These are phyloP conservation scores for Auanema freiburgensis DNA, from an alignment of 2,888 invertebrate species.

Conservation along the genomic window DNA sequence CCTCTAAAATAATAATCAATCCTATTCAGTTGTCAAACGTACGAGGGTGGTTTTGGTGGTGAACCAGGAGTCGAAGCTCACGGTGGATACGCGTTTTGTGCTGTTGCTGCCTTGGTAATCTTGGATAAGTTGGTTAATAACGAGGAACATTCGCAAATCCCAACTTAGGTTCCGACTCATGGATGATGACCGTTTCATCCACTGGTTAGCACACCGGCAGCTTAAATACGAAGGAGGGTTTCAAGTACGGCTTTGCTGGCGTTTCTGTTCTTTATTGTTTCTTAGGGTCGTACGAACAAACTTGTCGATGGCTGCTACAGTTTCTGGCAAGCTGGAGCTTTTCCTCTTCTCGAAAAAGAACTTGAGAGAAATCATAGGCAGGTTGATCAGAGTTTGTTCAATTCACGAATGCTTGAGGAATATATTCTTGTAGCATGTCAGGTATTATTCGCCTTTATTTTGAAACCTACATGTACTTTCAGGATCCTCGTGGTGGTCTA, in stretches of 20 bases:
- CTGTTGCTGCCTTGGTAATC: constrained; percentile 83
- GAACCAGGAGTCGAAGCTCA: constrained; percentile 94
- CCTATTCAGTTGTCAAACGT: constrained; percentile 83
- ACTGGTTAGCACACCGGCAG: constrained; percentile 82
- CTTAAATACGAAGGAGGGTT: constrained; percentile 95
- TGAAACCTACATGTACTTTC: not conserved
- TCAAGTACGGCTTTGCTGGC: constrained; percentile 61
- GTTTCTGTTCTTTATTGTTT: constrained; percentile 7
- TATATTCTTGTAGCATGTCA: constrained; percentile 93
- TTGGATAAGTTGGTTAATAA: constrained; percentile 69
- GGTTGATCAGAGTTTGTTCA: constrained; percentile 29
- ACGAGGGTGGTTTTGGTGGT: constrained; percentile 97
- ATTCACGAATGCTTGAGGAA: constrained; percentile 78
- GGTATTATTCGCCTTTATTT: constrained; percentile 51
- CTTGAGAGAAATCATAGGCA: constrained; percentile 12
- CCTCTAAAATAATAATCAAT: not conserved
- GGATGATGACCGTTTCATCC: constrained; percentile 32
- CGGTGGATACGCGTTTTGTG: constrained; percentile 99
- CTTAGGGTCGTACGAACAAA: constrained; percentile 94
- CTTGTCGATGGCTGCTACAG: constrained; percentile 97
- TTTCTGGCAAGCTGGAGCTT: constrained; percentile 95
- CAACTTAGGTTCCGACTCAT: constrained; percentile 40
- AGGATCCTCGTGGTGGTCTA: constrained; percentile 76
- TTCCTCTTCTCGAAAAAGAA: constrained; percentile 68
- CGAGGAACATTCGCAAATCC: not conserved